phyloP scores from a whole-genome alignment of 1,140 invertebrate species.

The Ceratina japonica region DNA sequence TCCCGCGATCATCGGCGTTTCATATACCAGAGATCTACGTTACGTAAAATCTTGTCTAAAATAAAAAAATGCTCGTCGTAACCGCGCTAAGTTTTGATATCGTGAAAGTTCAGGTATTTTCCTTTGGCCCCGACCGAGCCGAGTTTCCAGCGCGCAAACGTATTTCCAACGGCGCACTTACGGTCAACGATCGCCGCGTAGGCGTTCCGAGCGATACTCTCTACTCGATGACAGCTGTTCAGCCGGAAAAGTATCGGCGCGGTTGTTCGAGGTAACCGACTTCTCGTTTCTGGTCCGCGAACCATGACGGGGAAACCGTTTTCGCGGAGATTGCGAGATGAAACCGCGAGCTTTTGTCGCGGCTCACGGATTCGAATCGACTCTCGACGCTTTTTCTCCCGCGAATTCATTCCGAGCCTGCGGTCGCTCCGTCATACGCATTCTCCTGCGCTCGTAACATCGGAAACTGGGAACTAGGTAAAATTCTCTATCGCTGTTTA shows the following conservation, averaged over 20 bases:
- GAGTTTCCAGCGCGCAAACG: not conserved
- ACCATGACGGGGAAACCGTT: slow-evolving; percentile 38
- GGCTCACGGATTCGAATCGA: not conserved
- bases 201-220: slow-evolving; percentile 43
- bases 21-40: no score
- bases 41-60: no score
- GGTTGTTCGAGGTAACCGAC: slow-evolving; percentile 27
- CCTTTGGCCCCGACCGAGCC: not conserved
- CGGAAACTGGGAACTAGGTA: no score
- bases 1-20: no score
- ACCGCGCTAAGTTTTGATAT: no score
- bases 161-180: slow-evolving; percentile 41
- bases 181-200: slow-evolving; percentile 25
- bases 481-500: no score
- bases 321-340: slow-evolving; percentile 25
- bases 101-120: no score
- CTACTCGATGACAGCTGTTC: slow-evolving; percentile 39
- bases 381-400: not conserved
- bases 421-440: no score
- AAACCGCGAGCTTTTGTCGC: slow-evolving; percentile 24
- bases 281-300: slow-evolving; percentile 37
- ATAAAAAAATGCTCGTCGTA: no score
- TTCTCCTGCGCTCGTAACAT: no score
- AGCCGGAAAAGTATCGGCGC: slow-evolving; percentile 34
- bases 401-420: not conserved